phyloP scores from a whole-genome alignment of 1,140 invertebrate genomes.

The Brachionus sp. region DNA sequence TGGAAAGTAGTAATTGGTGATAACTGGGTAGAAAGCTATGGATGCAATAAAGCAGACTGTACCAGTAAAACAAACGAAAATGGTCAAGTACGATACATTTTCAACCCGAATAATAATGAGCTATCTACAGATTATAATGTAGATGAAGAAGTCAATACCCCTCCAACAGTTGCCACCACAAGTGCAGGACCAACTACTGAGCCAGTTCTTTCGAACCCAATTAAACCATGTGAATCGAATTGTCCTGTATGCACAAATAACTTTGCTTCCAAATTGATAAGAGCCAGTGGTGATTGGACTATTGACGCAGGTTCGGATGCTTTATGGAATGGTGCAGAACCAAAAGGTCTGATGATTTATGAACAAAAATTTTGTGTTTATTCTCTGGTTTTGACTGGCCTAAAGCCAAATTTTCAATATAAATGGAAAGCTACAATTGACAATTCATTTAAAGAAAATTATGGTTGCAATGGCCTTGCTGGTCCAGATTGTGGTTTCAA shows the following conservation, averaged over 20 bases:
- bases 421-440: slow-evolving; percentile 45
- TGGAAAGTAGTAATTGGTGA: slow-evolving; percentile 26
- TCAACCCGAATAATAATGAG: background rate
- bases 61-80: slow-evolving; percentile 16
- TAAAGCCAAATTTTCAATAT: slow-evolving; percentile 31
- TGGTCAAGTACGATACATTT: slow-evolving; percentile 11
- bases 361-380: slow-evolving; percentile 34
- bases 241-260: slow-evolving; percentile 24
- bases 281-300: slow-evolving; percentile 41
- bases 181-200: background rate
- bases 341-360: slow-evolving; percentile 38
- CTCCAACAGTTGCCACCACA: background rate
- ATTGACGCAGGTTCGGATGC: slow-evolving; percentile 3
- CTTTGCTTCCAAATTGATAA: background rate
- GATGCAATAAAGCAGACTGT: slow-evolving; percentile 27
- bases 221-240: slow-evolving; percentile 22
- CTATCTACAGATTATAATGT: slow-evolving; percentile 38
- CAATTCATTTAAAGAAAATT: slow-evolving; percentile 31
- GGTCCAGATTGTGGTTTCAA: slow-evolving; percentile 26
- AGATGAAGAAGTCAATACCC: background rate
- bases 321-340: slow-evolving; percentile 26
- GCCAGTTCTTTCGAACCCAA: slow-evolving; percentile 8
- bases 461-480: slow-evolving; percentile 37
- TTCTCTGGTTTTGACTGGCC: slow-evolving; percentile 13
- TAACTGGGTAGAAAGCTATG: slow-evolving; percentile 35